phyloP scores from a whole-genome alignment of 2,888 invertebrate genomes.

The Diplazon laetatorius region DNA sequence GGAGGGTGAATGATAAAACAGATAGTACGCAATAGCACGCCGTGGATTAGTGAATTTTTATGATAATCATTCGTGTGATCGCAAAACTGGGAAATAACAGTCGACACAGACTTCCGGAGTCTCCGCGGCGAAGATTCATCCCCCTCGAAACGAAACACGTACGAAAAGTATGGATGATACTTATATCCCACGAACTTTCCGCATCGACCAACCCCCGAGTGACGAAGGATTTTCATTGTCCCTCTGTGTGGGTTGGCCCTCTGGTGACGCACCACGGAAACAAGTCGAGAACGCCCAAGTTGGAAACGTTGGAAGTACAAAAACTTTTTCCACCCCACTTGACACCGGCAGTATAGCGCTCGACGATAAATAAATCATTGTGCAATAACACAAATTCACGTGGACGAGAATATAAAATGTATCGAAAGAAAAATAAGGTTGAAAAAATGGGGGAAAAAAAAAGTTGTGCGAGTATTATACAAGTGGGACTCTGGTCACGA shows the following conservation, averaged over 20 bases:
- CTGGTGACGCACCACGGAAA: no score
- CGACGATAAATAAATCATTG: slow-evolving; percentile 4
- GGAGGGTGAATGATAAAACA: slow-evolving; percentile 25
- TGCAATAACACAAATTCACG: slow-evolving; percentile 23
- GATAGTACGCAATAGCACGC: slow-evolving; percentile 53
- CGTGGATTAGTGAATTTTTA: slow-evolving; percentile 76
- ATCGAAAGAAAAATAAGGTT: no score
- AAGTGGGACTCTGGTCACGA: no score
- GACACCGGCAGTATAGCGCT: no score
- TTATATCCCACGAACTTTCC: slow-evolving; percentile 26
- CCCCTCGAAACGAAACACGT: slow-evolving; percentile 7
- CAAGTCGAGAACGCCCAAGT: no score
- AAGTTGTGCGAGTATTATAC: no score
- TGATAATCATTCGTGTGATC: slow-evolving; percentile 69
- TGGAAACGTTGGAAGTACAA: no score
- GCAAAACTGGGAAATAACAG: slow-evolving; percentile 63
- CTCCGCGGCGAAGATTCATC: slow-evolving; percentile 43
- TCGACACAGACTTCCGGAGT: slow-evolving; percentile 59
- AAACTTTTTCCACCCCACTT: no score
- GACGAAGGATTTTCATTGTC: no score
- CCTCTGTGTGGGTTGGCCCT: no score
- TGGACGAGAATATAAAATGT: slow-evolving; percentile 27
- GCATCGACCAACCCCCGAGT: slow-evolving; percentile 10
- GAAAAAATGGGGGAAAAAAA: no score
- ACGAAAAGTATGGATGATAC: slow-evolving; percentile 31